phyloP scores from a whole-genome alignment of 2,113 vertebrate genomes.

The Albula glossodonta region DNA sequence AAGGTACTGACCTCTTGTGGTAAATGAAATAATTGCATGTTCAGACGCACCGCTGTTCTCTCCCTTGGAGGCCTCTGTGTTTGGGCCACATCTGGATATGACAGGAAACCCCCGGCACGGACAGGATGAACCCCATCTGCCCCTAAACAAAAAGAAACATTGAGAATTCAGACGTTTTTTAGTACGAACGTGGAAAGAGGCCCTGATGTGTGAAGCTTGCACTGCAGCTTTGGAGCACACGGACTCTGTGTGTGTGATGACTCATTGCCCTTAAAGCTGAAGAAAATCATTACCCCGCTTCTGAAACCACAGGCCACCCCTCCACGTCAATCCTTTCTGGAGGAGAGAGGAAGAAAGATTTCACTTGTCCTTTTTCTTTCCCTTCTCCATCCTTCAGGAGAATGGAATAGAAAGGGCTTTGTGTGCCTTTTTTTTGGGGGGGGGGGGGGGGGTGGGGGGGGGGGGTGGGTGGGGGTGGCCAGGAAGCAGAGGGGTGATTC shows the following conservation, averaged over 20 bases:
- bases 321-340: constrained; percentile 16
- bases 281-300: constrained; percentile 30
- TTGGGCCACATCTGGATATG: constrained; percentile 4
- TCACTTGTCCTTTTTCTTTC: constrained; percentile 31
- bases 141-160: constrained; percentile 11
- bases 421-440: constrained; percentile 28
- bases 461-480: constrained; percentile 32
- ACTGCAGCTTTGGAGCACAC: background rate
- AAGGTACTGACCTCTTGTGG: constrained; percentile 18
- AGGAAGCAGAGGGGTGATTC: constrained; percentile 27
- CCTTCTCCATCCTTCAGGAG: constrained; percentile 26
- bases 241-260: background rate
- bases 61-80: background rate
- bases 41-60: background rate
- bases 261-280: constrained; percentile 29
- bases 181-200: background rate
- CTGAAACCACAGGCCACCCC: constrained; percentile 28
- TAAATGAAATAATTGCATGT: background rate
- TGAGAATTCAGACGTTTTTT: background rate
- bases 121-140: constrained; percentile 8
- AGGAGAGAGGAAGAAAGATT: constrained; percentile 34
- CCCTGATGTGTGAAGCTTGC: background rate
- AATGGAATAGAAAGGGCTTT: constrained; percentile 39
- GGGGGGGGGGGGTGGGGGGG: background rate
- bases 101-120: constrained; percentile 11